Base-by-base conservation (phyloP, 2,888 invertebrate species). In the Drosophila pegasa region DNA sequence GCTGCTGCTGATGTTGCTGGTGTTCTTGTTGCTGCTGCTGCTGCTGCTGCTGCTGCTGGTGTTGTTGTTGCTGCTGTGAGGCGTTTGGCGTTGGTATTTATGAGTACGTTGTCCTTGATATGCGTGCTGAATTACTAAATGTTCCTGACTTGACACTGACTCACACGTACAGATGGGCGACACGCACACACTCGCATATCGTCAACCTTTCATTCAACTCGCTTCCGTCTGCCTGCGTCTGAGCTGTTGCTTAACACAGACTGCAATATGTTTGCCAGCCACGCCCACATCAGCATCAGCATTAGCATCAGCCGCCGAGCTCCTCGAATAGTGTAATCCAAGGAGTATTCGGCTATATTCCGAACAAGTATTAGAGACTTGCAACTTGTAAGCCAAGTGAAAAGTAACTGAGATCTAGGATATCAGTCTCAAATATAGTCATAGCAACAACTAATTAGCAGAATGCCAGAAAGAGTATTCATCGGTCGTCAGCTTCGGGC, bases 101-200 rank as follows among this genome's bases (percentile, higher is more conserved):
- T 87, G 87, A 89, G 89, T 87, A 88, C 89, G 83, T 86, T 89
- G 87, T 87, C 89, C 87, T 87, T 87, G 89, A 86, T 87, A 83
- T 87, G 87, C 89, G 72, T 71, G 79, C 68, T 72, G 87, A 86
- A 89, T 87, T 87, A 84, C 88, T 89, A 88, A 87, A 84, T 88
- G 89, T 88, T 79, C 88, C 88, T 77, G 88, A 75, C 83, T 89
- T 86, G 83, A 87, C 89, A 83, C 88, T 84, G 81, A 75, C 87
- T 74, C 78, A 80, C 81, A 78, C 68, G 65, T 56, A 76, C 62
- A 73, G 29, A 37, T 47, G 48, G 41, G 31, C 64, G 58, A 47
- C 47, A 60, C 65, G 27, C 55, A 22, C n/a, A 47, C 63, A 35
- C 54, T 37, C 65, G 41, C 29, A 29, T 64, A 72, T 75, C 78